phyloP scores from a whole-genome alignment of 2,888 invertebrate genomes.

The Drosophila mulleri region DNA sequence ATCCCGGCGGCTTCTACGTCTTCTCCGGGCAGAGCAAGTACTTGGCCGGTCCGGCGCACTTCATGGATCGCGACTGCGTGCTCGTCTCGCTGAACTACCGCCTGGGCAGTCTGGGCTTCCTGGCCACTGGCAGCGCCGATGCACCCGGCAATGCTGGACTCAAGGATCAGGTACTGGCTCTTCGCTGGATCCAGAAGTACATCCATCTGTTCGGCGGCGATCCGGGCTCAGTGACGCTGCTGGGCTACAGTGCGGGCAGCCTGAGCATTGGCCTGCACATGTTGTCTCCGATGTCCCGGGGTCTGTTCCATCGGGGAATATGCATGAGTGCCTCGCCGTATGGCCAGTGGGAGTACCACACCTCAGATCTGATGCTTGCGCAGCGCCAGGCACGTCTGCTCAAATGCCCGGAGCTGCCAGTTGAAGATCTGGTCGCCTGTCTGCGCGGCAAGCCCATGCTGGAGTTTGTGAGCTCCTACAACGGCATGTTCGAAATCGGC shows the following conservation, averaged over 20 bases:
- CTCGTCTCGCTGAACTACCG: constrained; percentile 89
- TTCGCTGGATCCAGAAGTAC: constrained; percentile 89
- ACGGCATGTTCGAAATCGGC: constrained; percentile 81
- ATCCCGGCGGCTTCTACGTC: constrained; percentile 88
- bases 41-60: constrained; percentile 86
- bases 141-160: constrained; percentile 90
- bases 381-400: constrained; percentile 87
- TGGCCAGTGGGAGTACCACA: constrained; percentile 85
- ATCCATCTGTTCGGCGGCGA: constrained; percentile 89
- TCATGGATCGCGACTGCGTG: constrained; percentile 88
- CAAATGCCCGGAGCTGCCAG: constrained; percentile 86
- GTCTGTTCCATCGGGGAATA: constrained; percentile 89
- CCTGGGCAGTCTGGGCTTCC: constrained; percentile 86
- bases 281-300: constrained; percentile 89
- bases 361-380: constrained; percentile 87
- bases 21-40: constrained; percentile 86
- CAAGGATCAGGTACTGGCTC: constrained; percentile 89
- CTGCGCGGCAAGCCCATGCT: constrained; percentile 84
- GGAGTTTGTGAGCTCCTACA: constrained; percentile 72
- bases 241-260: constrained; percentile 87
- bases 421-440: constrained; percentile 87
- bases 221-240: constrained; percentile 87
- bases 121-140: constrained; percentile 88
- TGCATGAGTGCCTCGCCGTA: constrained; percentile 88
- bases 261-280: constrained; percentile 86